A percentile compares a stretch with the other conserved stretches of the same genome.
phyloP scores from a whole-genome alignment of 2,113 vertebrate genomes.

The Amphiprion percula region DNA sequence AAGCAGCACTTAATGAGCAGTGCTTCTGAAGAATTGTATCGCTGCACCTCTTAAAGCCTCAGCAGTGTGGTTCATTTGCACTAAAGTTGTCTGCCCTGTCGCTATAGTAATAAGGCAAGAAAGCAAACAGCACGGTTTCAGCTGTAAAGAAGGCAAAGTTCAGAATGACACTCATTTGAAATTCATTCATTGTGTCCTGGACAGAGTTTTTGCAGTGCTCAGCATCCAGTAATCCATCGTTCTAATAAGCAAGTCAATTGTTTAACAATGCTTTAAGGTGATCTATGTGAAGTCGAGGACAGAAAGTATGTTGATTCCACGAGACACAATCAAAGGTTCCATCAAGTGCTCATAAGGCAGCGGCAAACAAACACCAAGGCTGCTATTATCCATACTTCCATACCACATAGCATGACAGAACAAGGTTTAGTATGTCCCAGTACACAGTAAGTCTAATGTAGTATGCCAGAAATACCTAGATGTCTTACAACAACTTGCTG shows the following conservation, averaged over 20 bases:
- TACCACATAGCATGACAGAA: no score
- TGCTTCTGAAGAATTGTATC: not conserved
- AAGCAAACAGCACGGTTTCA: slow-evolving; percentile 5
- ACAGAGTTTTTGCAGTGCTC: not conserved
- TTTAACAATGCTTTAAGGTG: not conserved
- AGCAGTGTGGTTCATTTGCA: not conserved
- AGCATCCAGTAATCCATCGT: not conserved
- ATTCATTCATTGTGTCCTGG: not conserved
- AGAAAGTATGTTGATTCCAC: not conserved
- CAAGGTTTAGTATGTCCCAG: no score
- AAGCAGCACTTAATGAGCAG: not conserved
- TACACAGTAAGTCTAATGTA: no score
- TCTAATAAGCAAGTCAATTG: not conserved
- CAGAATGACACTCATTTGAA: not conserved
- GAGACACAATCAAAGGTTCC: not conserved
- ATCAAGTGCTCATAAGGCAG: not conserved
- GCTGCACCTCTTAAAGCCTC: not conserved
- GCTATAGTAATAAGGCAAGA: not conserved
- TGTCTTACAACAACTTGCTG: no score
- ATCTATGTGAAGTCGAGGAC: not conserved
- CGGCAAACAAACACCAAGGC: not conserved
- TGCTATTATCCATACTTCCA: no score
- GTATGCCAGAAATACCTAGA: no score
- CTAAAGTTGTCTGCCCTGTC: not conserved
- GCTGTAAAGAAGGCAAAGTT: not conserved